These are phyloP conservation scores for Drosophila setosimentum DNA, from an alignment of 2,888 invertebrate genomes.

Conservation along the genomic window DNA sequence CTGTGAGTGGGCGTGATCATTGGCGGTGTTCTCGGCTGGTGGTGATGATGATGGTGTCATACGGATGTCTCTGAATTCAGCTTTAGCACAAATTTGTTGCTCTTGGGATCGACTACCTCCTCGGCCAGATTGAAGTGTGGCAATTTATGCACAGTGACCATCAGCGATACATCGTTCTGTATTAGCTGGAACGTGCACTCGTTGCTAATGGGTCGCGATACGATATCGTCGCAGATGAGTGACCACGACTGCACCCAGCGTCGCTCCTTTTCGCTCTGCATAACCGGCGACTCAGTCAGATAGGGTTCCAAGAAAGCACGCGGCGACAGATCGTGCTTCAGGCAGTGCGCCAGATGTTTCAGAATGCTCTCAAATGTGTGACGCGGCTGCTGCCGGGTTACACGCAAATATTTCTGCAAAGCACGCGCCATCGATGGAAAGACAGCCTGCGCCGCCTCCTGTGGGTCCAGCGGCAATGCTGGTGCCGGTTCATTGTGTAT, in stretches of 20 bases:
- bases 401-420: conserved; percentile 97
- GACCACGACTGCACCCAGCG: conserved; percentile 97
- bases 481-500: conserved; percentile 90
- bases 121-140: conserved; percentile 98
- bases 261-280: conserved; percentile 93
- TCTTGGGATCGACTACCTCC: conserved; percentile 98
- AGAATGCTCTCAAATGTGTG: conserved; percentile 98
- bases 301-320: conserved; percentile 98
- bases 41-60: conserved; percentile 87
- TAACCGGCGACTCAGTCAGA: conserved; percentile 92
- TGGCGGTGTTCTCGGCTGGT: conserved; percentile 56
- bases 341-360: conserved; percentile 94
- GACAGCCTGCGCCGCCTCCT: conserved; percentile 98
- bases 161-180: conserved; percentile 95
- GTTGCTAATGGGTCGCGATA: conserved; percentile 93
- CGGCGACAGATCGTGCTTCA: conserved; percentile 97
- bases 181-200: conserved; percentile 95
- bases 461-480: conserved; percentile 95
- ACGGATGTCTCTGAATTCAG: conserved; percentile 99
- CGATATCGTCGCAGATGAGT: conserved; percentile 95
- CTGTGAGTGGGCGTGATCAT: conserved; percentile 81
- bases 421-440: conserved; percentile 98
- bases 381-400: conserved; percentile 97
- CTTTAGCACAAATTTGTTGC: conserved; percentile 96
- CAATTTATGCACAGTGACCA: conserved; percentile 93